Conservation (phyloP, 2,888 invertebrate species). For the Chalcosyrphus nemorum region DNA sequence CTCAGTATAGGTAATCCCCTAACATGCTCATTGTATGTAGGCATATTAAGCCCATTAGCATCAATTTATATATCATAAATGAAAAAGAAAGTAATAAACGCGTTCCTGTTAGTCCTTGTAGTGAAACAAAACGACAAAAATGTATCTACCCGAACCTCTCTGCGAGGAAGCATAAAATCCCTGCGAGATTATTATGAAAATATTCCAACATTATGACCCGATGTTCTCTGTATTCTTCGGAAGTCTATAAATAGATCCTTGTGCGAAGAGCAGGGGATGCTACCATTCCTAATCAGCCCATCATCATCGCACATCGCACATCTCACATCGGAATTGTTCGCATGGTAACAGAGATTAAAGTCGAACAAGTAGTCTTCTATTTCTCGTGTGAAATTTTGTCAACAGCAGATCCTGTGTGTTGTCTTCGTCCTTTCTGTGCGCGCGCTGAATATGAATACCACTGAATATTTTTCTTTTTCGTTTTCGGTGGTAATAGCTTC, state of each 20-base stretch:
- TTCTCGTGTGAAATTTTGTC: neutral
- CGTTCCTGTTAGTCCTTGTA: neutral
- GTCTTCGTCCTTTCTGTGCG: too few relatives aligned
- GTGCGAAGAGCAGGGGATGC: neutral
- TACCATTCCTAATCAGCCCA: neutral
- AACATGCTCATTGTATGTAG: neutral
- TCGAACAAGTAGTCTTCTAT: slow-evolving; percentile 9
- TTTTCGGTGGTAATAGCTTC: slow-evolving; percentile 10
- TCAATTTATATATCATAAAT: slow-evolving; percentile 63
- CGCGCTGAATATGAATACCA: too few relatives aligned
- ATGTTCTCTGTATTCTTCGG: neutral
- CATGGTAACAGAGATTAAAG: slow-evolving; percentile 24
- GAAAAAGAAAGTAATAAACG: neutral
- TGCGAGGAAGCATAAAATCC: neutral
- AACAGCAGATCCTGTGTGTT: too few relatives aligned
- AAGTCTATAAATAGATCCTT: slow-evolving; percentile 22
- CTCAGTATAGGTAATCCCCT: slow-evolving; percentile 2
- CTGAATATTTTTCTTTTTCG: too few relatives aligned
- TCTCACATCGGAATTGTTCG: neutral
- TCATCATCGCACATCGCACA: neutral
- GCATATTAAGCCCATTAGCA: slow-evolving; percentile 54
- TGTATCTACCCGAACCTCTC: neutral
- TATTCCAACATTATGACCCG: neutral
- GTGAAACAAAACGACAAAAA: neutral
- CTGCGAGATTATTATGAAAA: neutral